Evolutionary conservation across 2,888 invertebrate genomes (phyloP), one percentile per base, ranked within the genome.

Genomic region (Globia sparganii): DNA sequence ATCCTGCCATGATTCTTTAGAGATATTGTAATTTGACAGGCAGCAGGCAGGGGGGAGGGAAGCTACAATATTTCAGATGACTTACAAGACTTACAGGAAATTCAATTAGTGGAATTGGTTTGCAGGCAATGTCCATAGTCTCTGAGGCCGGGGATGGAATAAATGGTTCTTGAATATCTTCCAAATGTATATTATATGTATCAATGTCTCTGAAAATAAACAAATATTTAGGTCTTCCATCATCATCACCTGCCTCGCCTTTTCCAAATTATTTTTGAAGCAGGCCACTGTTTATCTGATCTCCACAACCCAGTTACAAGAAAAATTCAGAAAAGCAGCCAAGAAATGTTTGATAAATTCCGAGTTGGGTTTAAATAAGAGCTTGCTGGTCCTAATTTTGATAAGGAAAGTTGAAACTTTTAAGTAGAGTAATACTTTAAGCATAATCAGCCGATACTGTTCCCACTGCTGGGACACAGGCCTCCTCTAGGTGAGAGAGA

Each of bases 101-200:
- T 40, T 86, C 76, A 25, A n/a, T 56, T 13, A 31, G 71, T 6
- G 53, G 56, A 28, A 11, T 53, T 15, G 53, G 61, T 65, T 79
- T 69, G 56, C 21, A 46, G 1, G 72, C 83, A 34, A 85, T 66
- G 1, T 85, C 85, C 85, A 83, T 78, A 1, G 85, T 85, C 3
- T 80, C 86, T 0, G 85, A 75, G 11, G 40, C 75, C 0, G 85
- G 86, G 0, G 85, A 86, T 0, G 71, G 76, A 21, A 78, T 71
- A 56, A 66, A 84, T 1, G n/a, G 1, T 21, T 49, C 6, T 5
- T 67, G 65, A 13, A 84, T 69, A 37, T 67, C 84, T 9, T n/a
- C 46, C 13, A 83, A 56, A 0, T 65, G 58, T 4, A 82, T 21
- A 28, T 15, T 21, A 21, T 59, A 71, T 21, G 40, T 15, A 13